These are phyloP conservation scores for Microctenopoma steveboyesi DNA, from an alignment of 2,797 vertebrate genomes.

Conservation along the genomic window DNA sequence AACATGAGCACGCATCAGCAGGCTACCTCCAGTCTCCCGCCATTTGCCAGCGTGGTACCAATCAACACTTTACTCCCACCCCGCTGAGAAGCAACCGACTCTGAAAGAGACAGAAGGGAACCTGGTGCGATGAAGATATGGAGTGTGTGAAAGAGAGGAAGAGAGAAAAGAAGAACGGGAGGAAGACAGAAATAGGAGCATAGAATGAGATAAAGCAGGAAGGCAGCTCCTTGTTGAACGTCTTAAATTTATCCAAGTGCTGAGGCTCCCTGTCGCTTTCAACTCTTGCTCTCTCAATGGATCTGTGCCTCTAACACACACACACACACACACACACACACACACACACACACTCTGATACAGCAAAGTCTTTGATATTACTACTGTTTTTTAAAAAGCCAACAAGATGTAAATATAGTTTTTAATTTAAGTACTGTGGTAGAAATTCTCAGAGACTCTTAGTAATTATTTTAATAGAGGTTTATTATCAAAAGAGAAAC, in stretches of 20 bases:
- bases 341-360: slow-evolving; percentile 21
- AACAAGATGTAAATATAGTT: slow-evolving; percentile 29
- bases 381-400: slow-evolving; percentile 26
- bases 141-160: slow-evolving; percentile 38
- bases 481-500: no score
- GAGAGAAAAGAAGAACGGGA: slow-evolving; percentile 21
- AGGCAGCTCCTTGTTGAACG: slow-evolving; percentile 48
- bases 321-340: slow-evolving; percentile 19
- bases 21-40: slow-evolving; percentile 67
- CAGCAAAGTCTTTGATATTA: slow-evolving; percentile 41
- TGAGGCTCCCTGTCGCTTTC: slow-evolving; percentile 31
- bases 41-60: slow-evolving; percentile 78
- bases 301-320: slow-evolving; percentile 26
- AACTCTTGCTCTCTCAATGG: slow-evolving; percentile 48
- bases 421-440: neutral
- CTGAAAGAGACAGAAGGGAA: slow-evolving; percentile 68
- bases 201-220: slow-evolving; percentile 44
- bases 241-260: slow-evolving; percentile 61
- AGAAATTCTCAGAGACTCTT: no score
- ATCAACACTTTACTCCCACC: slow-evolving; percentile 79
- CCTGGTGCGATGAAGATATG: slow-evolving; percentile 53
- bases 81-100: slow-evolving; percentile 63
- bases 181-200: slow-evolving; percentile 61
- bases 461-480: no score
- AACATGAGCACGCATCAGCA: slow-evolving; percentile 52